phyloP scores from a whole-genome alignment of 2,888 invertebrate genomes.

The Eretmocerus hayati region DNA sequence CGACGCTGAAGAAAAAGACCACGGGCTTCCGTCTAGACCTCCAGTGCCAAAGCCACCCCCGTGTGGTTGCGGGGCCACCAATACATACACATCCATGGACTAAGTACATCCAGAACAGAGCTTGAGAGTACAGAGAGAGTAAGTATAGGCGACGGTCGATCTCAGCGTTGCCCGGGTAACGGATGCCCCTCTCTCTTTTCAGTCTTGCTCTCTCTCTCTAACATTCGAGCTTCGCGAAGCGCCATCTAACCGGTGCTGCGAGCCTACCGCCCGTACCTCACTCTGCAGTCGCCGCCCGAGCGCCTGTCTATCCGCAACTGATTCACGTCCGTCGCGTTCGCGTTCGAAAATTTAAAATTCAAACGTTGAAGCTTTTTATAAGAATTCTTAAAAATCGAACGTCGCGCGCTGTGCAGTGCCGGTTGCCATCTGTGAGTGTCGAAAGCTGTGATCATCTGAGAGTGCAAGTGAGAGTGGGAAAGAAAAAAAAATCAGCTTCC shows the following conservation, averaged over 20 bases:
- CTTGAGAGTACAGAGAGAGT: not conserved
- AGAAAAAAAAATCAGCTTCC: no score
- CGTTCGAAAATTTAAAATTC: no score
- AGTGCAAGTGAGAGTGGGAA: no score
- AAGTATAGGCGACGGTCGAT: constrained; percentile 35
- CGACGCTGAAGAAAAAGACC: no score
- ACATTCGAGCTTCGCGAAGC: constrained; percentile 9
- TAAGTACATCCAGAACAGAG: not conserved
- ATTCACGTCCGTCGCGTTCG: no score
- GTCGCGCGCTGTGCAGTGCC: no score
- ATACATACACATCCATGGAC: not conserved
- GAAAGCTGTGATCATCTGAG: no score
- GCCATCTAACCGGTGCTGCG: constrained; percentile 30
- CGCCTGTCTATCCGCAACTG: not conserved
- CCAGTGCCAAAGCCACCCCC: no score
- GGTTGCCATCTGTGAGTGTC: no score
- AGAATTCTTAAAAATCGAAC: no score
- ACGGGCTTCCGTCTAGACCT: no score
- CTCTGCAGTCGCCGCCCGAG: not conserved
- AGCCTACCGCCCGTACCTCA: not conserved
- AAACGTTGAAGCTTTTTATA: no score
- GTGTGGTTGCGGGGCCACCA: not conserved
- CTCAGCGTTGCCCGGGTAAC: constrained; percentile 45
- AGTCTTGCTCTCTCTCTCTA: constrained; percentile 14
- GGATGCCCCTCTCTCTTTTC: constrained; percentile 30